Base-by-base conservation (phyloP, 2,888 invertebrate genomes). In the Stomorhina lunata region DNA sequence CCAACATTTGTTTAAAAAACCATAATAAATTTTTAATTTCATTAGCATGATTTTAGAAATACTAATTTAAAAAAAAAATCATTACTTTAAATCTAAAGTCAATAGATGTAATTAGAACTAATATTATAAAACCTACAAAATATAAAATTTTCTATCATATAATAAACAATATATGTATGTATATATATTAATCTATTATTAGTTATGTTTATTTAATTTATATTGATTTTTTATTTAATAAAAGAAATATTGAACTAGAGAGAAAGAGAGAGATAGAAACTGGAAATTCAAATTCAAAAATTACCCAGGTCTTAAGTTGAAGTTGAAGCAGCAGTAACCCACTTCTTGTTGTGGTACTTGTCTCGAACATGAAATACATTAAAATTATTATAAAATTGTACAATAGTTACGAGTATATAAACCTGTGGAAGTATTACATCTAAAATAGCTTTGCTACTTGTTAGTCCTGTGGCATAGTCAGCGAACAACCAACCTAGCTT, bases 161-260 rank as follows among this genome's bases (percentile, higher is more conserved):
- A n/a, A n/a, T n/a, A n/a, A n/a, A n/a, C 7, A 37, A 15, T 15
- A 17, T 15, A 29, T 7, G 17, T n/a, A 37, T 27, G 12, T 40
- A 43, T 4, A 29, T 22, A 61, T 50, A 73, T 55, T 22, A 37
- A 32, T 55, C 9, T 45, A 20, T 76, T 55, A 34, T 40, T 40
- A 59, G 37, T 59, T 59, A 12, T 53, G 25, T 53, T 53, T 53
- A 61, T 69, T 61, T 68, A 77, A 29, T 61, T 50, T 25, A 3
- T 68, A 77, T 77, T 61, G 68, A 77, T 77, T 76, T 77, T 65
- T 7, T 12, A 34, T 68, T 66, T 48, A 45, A n/a, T n/a, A n/a
- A 27, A 27, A 34, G 4, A 57, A 27, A 20, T 4, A n/a, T n/a
- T n/a, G n/a, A n/a, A 4, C 4, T 15, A 5, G 2, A 29, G 17